Base-by-base conservation (phyloP, 1,140 invertebrate species). In the Spodoptera litura region DNA sequence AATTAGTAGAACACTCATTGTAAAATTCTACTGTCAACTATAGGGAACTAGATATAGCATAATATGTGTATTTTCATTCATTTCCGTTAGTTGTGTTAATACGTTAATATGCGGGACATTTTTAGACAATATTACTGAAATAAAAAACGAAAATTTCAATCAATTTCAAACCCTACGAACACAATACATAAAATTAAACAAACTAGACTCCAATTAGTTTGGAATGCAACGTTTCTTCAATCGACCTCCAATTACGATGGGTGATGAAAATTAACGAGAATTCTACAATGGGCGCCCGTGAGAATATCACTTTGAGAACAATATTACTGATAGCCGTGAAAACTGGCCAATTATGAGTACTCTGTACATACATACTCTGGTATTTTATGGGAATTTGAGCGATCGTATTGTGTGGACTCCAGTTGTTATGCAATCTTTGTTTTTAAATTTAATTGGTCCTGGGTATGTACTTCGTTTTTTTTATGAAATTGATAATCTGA, bases 191-290 rank as follows among this genome's bases (percentile, higher is more conserved):
- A 31, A 31, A 31, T 44, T 44, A 44, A 1, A 9, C 38, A 44
- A 44, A 44, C 38, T 6, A 44, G 38, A 44, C 8, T 44, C 3
- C 38, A 44, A 44, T 44, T 44, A 9, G 38, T 9, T 0, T 44
- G 38, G 38, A 44, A 44, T 44, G 38, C 38, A 31, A 31, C 31
- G 61, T 64, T 64, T 64, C 61, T 20, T 20, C 61, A n/a, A 64
- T 38, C 13, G 15, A 64, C 61, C 61, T 64, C 38, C n/a, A 64
- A 64, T 64, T 64, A 49, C 35, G 13, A 64, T 20, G 59, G 59
- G 31, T 20, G 38, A 64, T 64, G 61, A 64, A 64, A 49, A 35
- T 6, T 49, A 0, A 15, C 61, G 38, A 64, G 61, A 64, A 20
- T 35, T 2, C n/a, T 20, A 64, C 35, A 64, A 44, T 44, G 8